phyloP scores from a whole-genome alignment of 2,797 vertebrate genomes.

The Cirrhinus mrigala region DNA sequence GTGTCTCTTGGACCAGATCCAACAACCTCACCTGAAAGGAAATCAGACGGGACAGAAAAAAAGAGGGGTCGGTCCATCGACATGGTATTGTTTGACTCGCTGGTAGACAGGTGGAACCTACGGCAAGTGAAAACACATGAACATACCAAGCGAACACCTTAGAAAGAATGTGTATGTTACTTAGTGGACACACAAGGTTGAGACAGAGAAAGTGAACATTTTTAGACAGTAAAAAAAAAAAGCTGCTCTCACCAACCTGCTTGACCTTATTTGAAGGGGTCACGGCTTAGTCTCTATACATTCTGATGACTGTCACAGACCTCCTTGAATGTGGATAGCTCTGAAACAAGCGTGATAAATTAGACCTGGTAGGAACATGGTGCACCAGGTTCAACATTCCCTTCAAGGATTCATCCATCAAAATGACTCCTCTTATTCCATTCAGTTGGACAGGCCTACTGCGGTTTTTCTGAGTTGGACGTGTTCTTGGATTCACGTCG shows the following conservation, averaged over 20 bases:
- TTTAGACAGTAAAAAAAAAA: not conserved
- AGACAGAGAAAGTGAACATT: not conserved
- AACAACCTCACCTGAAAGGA: slow-evolving; percentile 34
- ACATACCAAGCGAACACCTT: slow-evolving; percentile 21
- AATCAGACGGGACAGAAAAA: slow-evolving; percentile 43
- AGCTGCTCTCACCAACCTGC: slow-evolving; percentile 6
- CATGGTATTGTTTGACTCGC: slow-evolving; percentile 5
- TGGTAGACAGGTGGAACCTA: slow-evolving; percentile 32
- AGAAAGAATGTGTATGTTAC: slow-evolving; percentile 6
- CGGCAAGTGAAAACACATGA: slow-evolving; percentile 43
- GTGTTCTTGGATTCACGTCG: not conserved
- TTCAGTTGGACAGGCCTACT: slow-evolving; percentile 20
- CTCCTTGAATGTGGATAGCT: not conserved
- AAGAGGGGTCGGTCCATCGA: slow-evolving; percentile 12
- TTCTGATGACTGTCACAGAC: slow-evolving; percentile 41
- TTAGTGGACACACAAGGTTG: not conserved
- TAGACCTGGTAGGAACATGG: slow-evolving; percentile 17
- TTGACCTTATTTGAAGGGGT: slow-evolving; percentile 30
- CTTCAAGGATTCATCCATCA: slow-evolving; percentile 41
- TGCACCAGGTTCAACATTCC: slow-evolving; percentile 35
- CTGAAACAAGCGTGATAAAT: slow-evolving; percentile 15
- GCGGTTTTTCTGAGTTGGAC: not conserved
- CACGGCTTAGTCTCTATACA: slow-evolving; percentile 23
- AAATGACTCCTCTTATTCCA: slow-evolving; percentile 27
- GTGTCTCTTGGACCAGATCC: slow-evolving; percentile 32